Conservation (phyloP, 1,140 invertebrate genomes). For the Aplysia californica region DNA sequence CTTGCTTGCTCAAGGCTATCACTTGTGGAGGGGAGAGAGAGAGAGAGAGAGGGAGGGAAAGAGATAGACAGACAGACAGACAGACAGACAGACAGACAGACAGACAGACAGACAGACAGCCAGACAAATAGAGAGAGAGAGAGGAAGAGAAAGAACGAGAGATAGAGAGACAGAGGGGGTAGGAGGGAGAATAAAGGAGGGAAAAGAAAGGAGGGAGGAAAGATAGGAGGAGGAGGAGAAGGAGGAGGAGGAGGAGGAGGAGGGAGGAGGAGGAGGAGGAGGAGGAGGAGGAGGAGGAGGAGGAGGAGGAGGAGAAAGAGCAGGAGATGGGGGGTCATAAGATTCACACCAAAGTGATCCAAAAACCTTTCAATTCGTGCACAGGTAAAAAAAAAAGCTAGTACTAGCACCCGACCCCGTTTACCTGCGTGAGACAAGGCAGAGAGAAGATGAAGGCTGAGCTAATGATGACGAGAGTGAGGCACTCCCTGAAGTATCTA, state of each 20-base stretch:
- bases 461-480: conserved; percentile 76
- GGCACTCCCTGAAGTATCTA: conserved; percentile 73
- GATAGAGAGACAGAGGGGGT: neutral
- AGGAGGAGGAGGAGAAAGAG: conserved; percentile 1
- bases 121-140: neutral
- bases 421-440: conserved; percentile 82
- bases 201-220: neutral
- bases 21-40: too few relatives aligned
- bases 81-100: too few relatives aligned
- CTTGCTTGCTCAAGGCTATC: too few relatives aligned
- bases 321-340: neutral
- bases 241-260: neutral
- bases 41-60: too few relatives aligned
- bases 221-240: neutral
- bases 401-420: conserved; percentile 44
- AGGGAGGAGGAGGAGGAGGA: neutral
- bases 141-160: neutral
- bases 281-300: neutral
- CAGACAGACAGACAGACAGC: too few relatives aligned
- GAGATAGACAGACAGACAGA: too few relatives aligned
- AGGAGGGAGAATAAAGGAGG: neutral
- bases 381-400: neutral
- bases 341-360: neutral
- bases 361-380: neutral
- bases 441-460: conserved; percentile 75